phyloP scores from a whole-genome alignment of 1,140 invertebrate species.

The Sycobia sp. region DNA sequence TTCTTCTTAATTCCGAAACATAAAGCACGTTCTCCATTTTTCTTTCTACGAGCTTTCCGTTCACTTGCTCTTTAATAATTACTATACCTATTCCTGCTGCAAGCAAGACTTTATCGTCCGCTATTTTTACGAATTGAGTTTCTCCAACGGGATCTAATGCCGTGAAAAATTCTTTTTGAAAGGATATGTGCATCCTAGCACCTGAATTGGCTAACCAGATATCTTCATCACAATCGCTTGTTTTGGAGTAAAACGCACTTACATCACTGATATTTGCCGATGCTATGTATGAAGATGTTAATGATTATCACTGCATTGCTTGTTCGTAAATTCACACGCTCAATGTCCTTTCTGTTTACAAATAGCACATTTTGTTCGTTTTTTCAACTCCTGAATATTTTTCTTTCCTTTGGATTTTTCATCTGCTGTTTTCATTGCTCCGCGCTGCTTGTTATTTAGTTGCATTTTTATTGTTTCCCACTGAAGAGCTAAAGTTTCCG shows the following conservation, averaged over 20 bases:
- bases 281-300: neutral
- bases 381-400: neutral
- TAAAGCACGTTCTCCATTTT: conserved; percentile 23
- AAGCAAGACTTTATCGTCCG: neutral
- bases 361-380: neutral
- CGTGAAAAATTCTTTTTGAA: neutral
- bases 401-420: neutral
- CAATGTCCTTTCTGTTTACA: neutral
- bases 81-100: conserved; percentile 19
- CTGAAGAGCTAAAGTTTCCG: neutral
- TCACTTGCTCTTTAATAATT: conserved; percentile 11
- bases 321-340: neutral
- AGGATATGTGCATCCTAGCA: neutral
- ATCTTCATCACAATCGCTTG: neutral
- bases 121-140: neutral
- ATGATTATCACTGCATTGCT: neutral
- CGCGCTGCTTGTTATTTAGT: neutral
- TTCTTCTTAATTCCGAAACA: conserved; percentile 22
- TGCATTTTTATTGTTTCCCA: neutral
- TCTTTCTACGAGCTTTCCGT: conserved; percentile 9
- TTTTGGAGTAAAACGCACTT: neutral
- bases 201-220: neutral
- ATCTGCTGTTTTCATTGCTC: neutral
- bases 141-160: neutral
- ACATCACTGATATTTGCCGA: neutral